phyloP scores from a whole-genome alignment of 2,797 vertebrate genomes.

The Rhinoraja longicauda region DNA sequence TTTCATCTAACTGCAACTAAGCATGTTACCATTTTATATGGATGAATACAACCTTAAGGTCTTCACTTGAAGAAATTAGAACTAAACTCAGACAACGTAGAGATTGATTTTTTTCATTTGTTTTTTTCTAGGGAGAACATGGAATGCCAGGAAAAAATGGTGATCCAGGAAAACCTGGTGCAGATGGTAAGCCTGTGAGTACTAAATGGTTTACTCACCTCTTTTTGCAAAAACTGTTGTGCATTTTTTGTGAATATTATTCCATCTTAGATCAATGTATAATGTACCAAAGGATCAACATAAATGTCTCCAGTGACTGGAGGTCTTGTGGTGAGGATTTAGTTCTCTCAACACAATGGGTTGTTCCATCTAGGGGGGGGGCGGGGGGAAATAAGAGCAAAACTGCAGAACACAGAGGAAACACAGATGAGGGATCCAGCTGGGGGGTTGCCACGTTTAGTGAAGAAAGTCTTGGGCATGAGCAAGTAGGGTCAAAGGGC shows the following conservation, averaged over 20 bases:
- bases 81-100: background rate
- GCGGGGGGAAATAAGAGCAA: too few relatives aligned
- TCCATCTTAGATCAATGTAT: background rate
- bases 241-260: background rate
- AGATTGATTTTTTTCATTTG: background rate
- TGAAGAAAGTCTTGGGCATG: too few relatives aligned
- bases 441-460: too few relatives aligned
- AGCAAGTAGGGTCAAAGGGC: too few relatives aligned
- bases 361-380: too few relatives aligned
- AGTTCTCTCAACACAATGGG: too few relatives aligned
- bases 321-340: too few relatives aligned
- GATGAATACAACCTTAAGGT: constrained; percentile 39
- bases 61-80: background rate
- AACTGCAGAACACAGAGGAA: too few relatives aligned
- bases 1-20: constrained; percentile 4
- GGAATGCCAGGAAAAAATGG: constrained; percentile 73
- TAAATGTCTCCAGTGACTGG: background rate
- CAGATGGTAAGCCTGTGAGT: constrained; percentile 99
- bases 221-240: constrained; percentile 13
- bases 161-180: constrained; percentile 82
- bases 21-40: constrained; percentile 4
- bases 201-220: constrained; percentile 83
- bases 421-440: too few relatives aligned
- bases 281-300: background rate
- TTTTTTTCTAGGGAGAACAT: constrained; percentile 68